phyloP scores from a whole-genome alignment of 2,888 invertebrate species.

The Cenopis cana region DNA sequence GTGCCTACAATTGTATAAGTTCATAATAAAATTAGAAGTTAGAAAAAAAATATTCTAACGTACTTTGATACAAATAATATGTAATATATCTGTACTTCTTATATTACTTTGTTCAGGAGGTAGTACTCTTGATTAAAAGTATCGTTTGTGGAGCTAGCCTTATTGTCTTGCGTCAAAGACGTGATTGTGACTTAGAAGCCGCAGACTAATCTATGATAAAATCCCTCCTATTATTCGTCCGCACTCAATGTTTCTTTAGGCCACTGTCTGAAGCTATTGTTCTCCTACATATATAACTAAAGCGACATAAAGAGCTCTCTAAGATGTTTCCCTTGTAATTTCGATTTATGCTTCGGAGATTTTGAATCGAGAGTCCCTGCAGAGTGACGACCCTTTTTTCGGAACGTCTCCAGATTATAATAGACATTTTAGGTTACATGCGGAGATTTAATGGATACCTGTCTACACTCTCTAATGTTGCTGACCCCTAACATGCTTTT shows the following conservation, averaged over 20 bases:
- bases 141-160: not conserved
- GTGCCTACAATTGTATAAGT: too few relatives aligned
- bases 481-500: conserved; percentile 3
- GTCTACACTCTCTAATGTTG: conserved; percentile 38
- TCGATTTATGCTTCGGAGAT: conserved; percentile 69
- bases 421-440: conserved; percentile 55
- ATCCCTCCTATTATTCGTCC: conserved; percentile 13
- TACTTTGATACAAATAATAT: too few relatives aligned
- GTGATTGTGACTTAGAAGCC: not conserved
- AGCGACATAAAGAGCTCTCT: conserved; percentile 51
- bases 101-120: not conserved
- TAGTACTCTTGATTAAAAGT: conserved; percentile 21
- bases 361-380: conserved; percentile 59
- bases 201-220: conserved; percentile 18
- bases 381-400: conserved; percentile 61
- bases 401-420: conserved; percentile 60
- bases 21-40: not conserved
- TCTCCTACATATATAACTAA: conserved; percentile 25
- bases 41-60: too few relatives aligned
- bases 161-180: not conserved
- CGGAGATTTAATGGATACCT: conserved; percentile 53
- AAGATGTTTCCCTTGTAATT: conserved; percentile 74
- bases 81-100: not conserved
- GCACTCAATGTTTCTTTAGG: conserved; percentile 36
- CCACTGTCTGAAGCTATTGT: conserved; percentile 25